Percentiles rank a stretch among this genome's conserved stretches.
These are phyloP conservation scores for Lates japonicus DNA, from an alignment of 2,797 vertebrate species.

Conservation along the genomic window DNA sequence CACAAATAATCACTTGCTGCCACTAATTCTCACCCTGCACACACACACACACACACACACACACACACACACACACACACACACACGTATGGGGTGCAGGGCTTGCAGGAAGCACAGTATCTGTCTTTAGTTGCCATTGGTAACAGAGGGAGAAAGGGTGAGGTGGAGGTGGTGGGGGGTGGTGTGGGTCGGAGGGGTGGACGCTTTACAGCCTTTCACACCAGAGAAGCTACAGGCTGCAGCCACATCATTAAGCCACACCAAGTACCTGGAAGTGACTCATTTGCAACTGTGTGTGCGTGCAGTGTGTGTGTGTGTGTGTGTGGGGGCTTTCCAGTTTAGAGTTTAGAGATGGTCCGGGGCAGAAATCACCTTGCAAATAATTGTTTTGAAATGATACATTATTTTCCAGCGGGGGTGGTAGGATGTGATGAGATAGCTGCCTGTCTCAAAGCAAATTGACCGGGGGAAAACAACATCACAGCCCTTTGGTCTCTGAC, in stretches of 20 bases:
- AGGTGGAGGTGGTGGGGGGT: slow-evolving; percentile 21
- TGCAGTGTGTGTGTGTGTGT: slow-evolving; percentile 4
- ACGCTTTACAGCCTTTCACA: slow-evolving; percentile 57
- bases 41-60: slow-evolving; percentile 21
- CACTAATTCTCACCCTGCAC: no score
- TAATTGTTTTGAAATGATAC: slow-evolving; percentile 6
- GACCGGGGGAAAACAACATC: slow-evolving; percentile 22
- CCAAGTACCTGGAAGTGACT: slow-evolving; percentile 67
- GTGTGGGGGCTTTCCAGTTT: slow-evolving; percentile 1
- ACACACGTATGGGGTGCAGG: slow-evolving; percentile 40
- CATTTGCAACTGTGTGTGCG: slow-evolving; percentile 43
- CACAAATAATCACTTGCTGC: background rate
- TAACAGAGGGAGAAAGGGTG: slow-evolving; percentile 66
- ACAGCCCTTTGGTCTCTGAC: background rate
- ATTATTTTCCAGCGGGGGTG: background rate
- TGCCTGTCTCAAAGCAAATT: slow-evolving; percentile 31
- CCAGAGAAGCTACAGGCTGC: slow-evolving; percentile 58
- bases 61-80: background rate
- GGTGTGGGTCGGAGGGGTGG: slow-evolving; percentile 10
- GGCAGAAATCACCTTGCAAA: slow-evolving; percentile 29
- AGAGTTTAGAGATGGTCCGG: background rate
- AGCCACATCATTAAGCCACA: slow-evolving; percentile 57
- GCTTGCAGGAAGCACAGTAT: slow-evolving; percentile 61
- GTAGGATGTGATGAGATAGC: slow-evolving; percentile 14
- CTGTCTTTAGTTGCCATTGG: slow-evolving; percentile 83